Percentiles rank a stretch among this genome's conserved stretches.
These are phyloP conservation scores for Poeciliopsis turneri DNA, from an alignment of 2,797 vertebrate species.

Conservation along the genomic window DNA sequence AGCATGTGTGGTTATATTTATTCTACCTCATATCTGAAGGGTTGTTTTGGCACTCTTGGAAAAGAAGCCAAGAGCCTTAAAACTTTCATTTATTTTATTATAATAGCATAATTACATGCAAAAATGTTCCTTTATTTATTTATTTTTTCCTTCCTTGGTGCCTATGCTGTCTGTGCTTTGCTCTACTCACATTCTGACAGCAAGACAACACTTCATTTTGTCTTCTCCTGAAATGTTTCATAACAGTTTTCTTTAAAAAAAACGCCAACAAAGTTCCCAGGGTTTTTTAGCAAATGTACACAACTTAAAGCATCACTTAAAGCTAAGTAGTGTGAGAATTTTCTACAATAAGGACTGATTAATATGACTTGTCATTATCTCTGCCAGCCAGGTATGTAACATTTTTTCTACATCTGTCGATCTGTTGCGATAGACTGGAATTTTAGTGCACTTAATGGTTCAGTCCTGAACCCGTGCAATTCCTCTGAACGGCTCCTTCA, in stretches of 20 bases:
- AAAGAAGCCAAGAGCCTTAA: neutral
- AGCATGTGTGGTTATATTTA: neutral
- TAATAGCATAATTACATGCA: neutral
- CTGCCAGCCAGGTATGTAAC: neutral
- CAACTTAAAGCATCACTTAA: neutral
- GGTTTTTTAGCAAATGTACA: neutral
- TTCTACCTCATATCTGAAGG: conserved; percentile 37
- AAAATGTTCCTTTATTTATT: neutral
- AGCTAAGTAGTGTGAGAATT: neutral
- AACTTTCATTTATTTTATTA: no score
- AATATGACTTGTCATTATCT: neutral
- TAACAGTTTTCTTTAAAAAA: neutral
- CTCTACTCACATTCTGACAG: neutral
- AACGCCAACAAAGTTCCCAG: neutral
- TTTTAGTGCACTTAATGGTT: conserved; percentile 46
- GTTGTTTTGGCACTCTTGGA: conserved; percentile 1
- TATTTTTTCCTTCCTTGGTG: neutral
- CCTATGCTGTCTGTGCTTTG: neutral
- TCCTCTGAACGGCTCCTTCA: conserved; percentile 41
- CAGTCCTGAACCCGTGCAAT: conserved; percentile 59
- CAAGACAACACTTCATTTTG: neutral
- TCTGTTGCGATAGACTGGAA: conserved; percentile 35
- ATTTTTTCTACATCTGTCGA: conserved; percentile 2
- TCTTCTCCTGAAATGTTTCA: neutral
- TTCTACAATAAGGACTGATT: neutral